Base-by-base conservation (phyloP, 2,888 invertebrate genomes). In the Portevinia maculata region DNA sequence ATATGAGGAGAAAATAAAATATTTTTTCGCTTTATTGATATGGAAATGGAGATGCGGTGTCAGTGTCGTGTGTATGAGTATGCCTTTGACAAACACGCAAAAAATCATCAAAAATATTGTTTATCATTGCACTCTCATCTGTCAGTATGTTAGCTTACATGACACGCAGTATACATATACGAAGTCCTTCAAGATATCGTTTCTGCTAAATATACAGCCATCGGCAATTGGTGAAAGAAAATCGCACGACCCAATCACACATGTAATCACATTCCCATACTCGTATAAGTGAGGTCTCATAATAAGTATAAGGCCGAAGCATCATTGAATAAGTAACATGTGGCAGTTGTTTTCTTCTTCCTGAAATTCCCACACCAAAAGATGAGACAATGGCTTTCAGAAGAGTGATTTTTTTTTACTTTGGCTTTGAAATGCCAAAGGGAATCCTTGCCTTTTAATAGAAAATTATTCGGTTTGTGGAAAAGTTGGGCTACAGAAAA, bases 1-100 rank as follows among this genome's bases (percentile, higher is more conserved):
- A 71, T 76, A 70, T 70, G 59, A 32, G 8, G 19, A 53, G 59
- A 60, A 76, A 76, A 76, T 70, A 70, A 64, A 70, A 75, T 70
- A 46, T 52, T 76, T 74, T 41, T 41, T 53, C 21, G 70, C 32
- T 30, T 52, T 75, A 69, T 79, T 75, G 75, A 81, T 37, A 64
- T 37, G 39, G 7, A 7, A 34, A 21, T 50, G 37, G 13, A 34
- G 39, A 30, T 28, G 19, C n/a, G n/a, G n/a, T n/a, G n/a, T n/a
- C n/a, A n/a, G n/a, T 9, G 9, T 9, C 19, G 11, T 39, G 46
- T 60, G 39, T 28, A 55, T 69, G 44, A 34, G 1, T 24, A 50
- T 30, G 8, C 8, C 8, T 30, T n/a, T 24, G 32, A 37, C 32
- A 46, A 30, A 55, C 44, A 46, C 30, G 30, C 46, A 44, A 8